Conservation (phyloP, 2,888 invertebrate species). For the Drosophila phalerata region DNA sequence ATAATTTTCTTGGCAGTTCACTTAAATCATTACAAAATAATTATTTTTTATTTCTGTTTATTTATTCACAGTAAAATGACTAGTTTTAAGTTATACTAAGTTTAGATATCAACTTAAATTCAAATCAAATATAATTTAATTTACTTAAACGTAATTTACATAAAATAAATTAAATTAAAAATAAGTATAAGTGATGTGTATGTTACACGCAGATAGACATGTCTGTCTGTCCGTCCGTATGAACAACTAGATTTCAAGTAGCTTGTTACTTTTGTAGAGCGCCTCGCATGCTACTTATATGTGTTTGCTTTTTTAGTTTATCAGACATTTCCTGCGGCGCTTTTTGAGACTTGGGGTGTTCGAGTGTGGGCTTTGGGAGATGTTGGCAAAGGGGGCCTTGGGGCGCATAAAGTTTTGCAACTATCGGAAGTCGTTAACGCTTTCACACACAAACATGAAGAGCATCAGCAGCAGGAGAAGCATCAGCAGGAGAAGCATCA, state of each 20-base stretch:
- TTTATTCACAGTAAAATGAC: too few species aligned
- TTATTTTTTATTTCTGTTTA: background rate
- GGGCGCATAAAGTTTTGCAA: conserved; percentile 64
- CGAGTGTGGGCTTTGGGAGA: background rate
- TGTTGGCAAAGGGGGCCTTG: conserved; percentile 2
- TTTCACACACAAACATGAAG: conserved; percentile 61
- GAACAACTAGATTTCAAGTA: too few species aligned
- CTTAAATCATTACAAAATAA: background rate
- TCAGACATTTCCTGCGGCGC: conserved; percentile 71
- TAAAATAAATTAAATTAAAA: too few species aligned
- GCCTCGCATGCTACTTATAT: conserved; percentile 43
- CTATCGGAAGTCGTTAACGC: conserved; percentile 79
- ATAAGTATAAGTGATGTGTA: too few species aligned
- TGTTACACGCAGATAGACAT: too few species aligned
- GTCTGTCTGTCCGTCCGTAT: too few species aligned
- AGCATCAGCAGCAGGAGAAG: conserved; percentile 11
- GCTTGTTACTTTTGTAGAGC: background rate
- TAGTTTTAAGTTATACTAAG: too few species aligned
- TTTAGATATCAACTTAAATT: too few species aligned
- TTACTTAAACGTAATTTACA: too few species aligned
- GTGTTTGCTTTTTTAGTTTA: conserved; percentile 64
- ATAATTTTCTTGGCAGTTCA: too few species aligned
- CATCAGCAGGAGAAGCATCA: background rate
- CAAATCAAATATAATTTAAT: too few species aligned
- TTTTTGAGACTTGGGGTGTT: conserved; percentile 59